These are phyloP conservation scores for Helogale parvula DNA, from an alignment of 2,113 vertebrate genomes.

Conservation along the genomic window DNA sequence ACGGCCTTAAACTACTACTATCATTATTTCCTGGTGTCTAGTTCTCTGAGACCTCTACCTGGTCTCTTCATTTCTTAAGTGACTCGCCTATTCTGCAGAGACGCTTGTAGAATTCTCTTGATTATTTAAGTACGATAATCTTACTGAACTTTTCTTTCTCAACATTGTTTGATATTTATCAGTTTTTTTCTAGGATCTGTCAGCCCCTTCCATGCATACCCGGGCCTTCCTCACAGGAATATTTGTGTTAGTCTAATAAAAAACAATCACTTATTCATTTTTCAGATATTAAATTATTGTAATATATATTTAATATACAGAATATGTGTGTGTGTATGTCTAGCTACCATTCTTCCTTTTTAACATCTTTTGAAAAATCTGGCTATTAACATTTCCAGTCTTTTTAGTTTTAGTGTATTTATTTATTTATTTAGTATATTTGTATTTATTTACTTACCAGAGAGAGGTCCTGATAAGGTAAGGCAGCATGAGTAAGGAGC, in stretches of 20 bases:
- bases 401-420: too few relatives aligned
- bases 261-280: not conserved
- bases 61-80: not conserved
- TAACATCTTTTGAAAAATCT: too few relatives aligned
- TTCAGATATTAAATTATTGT: not conserved
- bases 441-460: too few relatives aligned
- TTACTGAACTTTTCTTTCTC: not conserved
- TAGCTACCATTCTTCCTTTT: not conserved
- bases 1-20: not conserved
- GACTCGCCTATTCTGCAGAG: not conserved
- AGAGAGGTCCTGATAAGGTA: too few relatives aligned
- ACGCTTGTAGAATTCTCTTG: not conserved
- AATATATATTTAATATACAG: not conserved
- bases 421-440: too few relatives aligned
- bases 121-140: not conserved
- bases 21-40: not conserved
- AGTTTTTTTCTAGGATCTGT: not conserved
- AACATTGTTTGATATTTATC: not conserved
- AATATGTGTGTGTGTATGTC: not conserved
- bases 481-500: too few relatives aligned
- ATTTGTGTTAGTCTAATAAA: constrained; percentile 10
- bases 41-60: not conserved
- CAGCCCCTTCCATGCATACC: not conserved
- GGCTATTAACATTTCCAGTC: too few relatives aligned
- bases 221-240: not conserved